phyloP scores from a whole-genome alignment of 2,888 invertebrate species.

The Muschampia staudingeri region DNA sequence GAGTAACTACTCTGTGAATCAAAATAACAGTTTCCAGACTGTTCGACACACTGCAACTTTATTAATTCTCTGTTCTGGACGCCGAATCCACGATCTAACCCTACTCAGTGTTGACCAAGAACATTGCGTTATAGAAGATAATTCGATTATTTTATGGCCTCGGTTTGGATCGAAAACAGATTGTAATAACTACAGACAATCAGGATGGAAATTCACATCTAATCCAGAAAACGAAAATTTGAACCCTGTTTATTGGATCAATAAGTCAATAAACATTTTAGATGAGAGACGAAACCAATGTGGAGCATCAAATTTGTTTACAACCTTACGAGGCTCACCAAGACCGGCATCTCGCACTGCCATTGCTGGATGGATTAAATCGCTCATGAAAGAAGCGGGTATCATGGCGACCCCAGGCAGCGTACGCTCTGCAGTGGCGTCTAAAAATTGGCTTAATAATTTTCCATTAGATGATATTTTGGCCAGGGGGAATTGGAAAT shows the following conservation, averaged over 20 bases:
- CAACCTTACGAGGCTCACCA: not conserved
- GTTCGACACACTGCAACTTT: not conserved
- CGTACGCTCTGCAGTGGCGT: not conserved
- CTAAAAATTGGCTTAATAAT: not conserved
- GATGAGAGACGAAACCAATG: not conserved
- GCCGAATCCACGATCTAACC: not conserved
- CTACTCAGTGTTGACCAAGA: not conserved
- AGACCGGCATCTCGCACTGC: not conserved
- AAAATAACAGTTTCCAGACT: not conserved
- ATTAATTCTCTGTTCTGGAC: not conserved
- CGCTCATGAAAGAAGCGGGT: not conserved
- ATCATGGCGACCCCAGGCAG: not conserved
- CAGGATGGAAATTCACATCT: not conserved
- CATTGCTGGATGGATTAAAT: not conserved
- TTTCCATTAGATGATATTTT: constrained; percentile 1
- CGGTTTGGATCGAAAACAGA: not conserved
- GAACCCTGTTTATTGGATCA: constrained; percentile 4
- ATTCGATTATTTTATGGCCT: not conserved
- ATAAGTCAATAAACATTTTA: not conserved
- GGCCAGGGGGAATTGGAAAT: not conserved
- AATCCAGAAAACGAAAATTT: constrained; percentile 1
- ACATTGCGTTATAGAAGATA: not conserved
- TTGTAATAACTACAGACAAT: constrained; percentile 1
- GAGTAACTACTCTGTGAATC: not conserved
- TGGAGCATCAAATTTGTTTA: not conserved